Percentiles rank a stretch among this genome's conserved stretches.
phyloP scores from a whole-genome alignment of 2,113 vertebrate genomes.

The Dasypus novemcinctus region DNA sequence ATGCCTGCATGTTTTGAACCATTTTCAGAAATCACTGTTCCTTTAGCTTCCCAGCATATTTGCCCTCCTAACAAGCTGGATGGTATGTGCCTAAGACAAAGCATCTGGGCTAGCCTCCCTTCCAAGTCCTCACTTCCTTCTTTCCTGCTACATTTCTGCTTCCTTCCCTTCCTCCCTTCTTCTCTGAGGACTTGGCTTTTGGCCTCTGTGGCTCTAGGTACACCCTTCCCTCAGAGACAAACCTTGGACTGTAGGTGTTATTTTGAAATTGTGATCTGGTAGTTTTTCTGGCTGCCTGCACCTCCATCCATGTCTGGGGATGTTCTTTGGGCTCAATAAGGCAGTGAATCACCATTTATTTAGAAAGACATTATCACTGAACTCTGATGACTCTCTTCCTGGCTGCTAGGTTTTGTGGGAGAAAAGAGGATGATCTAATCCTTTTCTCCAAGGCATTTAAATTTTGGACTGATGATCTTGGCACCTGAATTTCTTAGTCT shows the following conservation, averaged over 20 bases:
- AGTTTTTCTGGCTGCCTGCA: not conserved
- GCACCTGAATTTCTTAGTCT: not conserved
- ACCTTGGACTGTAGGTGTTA: not conserved
- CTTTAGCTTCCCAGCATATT: constrained; percentile 27
- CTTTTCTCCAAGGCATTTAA: not conserved
- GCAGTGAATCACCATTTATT: not conserved
- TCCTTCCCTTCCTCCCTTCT: not conserved
- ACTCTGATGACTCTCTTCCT: not conserved
- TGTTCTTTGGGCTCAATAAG: not conserved
- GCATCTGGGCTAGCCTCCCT: not conserved
- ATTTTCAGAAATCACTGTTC: constrained; percentile 59
- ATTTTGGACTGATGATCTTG: not conserved
- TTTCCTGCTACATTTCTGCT: not conserved
- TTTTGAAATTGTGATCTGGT: not conserved
- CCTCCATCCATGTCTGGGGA: not conserved
- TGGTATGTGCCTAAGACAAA: constrained; percentile 33
- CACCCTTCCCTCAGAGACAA: not conserved
- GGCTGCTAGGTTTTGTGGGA: not conserved
- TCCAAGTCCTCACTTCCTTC: not conserved
- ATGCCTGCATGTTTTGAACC: constrained; percentile 41
- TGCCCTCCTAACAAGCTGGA: constrained; percentile 17
- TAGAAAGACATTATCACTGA: constrained; percentile 3
- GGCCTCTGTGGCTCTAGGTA: not conserved
- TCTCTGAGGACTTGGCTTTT: not conserved
- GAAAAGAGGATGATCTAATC: not conserved